Conservation (phyloP, 2,888 invertebrate genomes). For the Acanthosepion pharaonis region DNA sequence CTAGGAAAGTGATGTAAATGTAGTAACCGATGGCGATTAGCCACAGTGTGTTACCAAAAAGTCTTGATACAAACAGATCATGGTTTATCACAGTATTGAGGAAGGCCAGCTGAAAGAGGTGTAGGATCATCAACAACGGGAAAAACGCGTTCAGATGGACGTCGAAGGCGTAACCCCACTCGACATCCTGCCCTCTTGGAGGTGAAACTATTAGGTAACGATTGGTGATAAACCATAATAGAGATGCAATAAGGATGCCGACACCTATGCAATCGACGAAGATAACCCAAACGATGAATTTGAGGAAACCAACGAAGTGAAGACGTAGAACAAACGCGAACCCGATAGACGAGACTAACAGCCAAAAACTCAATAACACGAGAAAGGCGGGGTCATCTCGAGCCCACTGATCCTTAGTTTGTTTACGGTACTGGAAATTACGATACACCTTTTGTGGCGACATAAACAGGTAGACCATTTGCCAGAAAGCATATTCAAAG, state of each 20-base stretch:
- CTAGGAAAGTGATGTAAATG: slow-evolving; percentile 96
- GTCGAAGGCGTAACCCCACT: slow-evolving; percentile 99
- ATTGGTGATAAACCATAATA: slow-evolving; percentile 91
- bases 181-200: slow-evolving; percentile 83
- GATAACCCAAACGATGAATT: slow-evolving; percentile 91
- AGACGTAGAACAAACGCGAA: slow-evolving; percentile 87
- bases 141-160: slow-evolving; percentile 99
- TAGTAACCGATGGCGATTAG: slow-evolving; percentile 92
- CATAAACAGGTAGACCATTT: slow-evolving; percentile 95
- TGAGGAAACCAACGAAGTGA: slow-evolving; percentile 79
- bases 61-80: slow-evolving; percentile 84
- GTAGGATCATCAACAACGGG: slow-evolving; percentile 93
- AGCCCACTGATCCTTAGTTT: slow-evolving; percentile 98
- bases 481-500: slow-evolving; percentile 99
- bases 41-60: slow-evolving; percentile 95
- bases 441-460: slow-evolving; percentile 91
- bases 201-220: slow-evolving; percentile 77
- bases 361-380: slow-evolving; percentile 89
- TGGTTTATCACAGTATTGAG: slow-evolving; percentile 81
- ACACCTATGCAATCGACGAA: slow-evolving; percentile 94
- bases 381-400: slow-evolving; percentile 99
- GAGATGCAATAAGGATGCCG: slow-evolving; percentile 88
- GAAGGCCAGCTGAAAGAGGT: slow-evolving; percentile 91
- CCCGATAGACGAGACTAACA: slow-evolving; percentile 90
- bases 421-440: slow-evolving; percentile 76